Conservation (phyloP, 1,140 invertebrate genomes). For the Eciton burchellii region DNA sequence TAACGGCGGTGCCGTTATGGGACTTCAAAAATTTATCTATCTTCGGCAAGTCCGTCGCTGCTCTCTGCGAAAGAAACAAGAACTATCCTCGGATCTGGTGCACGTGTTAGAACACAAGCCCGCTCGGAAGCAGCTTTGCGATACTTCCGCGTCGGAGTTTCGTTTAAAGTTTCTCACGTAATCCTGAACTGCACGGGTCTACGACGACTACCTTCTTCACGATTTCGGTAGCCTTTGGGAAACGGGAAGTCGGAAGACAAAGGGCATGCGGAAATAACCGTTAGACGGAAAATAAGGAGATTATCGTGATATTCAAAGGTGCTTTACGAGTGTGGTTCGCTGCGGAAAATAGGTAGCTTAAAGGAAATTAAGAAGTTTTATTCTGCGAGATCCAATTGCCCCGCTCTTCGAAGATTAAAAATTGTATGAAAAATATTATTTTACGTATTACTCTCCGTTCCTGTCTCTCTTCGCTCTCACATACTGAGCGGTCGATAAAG, state of each 20-base stretch:
- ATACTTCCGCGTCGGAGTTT: constrained; percentile 74
- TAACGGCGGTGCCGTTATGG: constrained; percentile 38
- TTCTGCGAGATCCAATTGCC: too few species aligned
- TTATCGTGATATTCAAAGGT: constrained; percentile 21
- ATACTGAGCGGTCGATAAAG: too few species aligned
- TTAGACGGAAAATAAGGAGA: constrained; percentile 37
- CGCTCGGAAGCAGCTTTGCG: constrained; percentile 65
- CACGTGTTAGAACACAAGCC: constrained; percentile 32
- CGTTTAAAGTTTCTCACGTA: constrained; percentile 77
- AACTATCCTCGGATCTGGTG: constrained; percentile 42
- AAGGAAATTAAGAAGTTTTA: background rate
- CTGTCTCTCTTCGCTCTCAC: too few species aligned
- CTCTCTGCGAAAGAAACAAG: constrained; percentile 42
- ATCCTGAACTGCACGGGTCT: constrained; percentile 75
- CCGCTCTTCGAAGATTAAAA: too few species aligned
- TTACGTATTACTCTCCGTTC: too few species aligned
- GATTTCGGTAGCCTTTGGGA: constrained; percentile 55
- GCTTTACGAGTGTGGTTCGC: background rate
- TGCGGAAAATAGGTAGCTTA: background rate
- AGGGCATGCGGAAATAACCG: constrained; percentile 53
- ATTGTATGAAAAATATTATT: too few species aligned
- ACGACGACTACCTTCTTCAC: constrained; percentile 65
- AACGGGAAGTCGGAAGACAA: constrained; percentile 41
- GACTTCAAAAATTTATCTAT: constrained; percentile 60
- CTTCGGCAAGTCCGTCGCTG: constrained; percentile 54